Evolutionary conservation across 1,140 invertebrate species (phyloP).

Genomic region (Pseudomyrmex dendroicus): DNA sequence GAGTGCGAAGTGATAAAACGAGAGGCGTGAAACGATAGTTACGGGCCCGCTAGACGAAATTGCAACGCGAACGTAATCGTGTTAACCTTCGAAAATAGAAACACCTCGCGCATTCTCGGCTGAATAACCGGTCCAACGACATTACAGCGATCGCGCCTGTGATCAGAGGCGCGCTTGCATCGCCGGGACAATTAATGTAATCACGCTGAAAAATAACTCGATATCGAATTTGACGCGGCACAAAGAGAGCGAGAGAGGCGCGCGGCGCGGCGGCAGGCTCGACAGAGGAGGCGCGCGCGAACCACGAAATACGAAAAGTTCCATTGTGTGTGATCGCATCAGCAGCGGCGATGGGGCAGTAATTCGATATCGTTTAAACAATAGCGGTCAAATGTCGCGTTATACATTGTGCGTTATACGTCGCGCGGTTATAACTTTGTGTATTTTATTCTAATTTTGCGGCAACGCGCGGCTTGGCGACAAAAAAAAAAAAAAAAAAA

Average conservation of each 20-base stretch:
- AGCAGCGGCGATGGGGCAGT: conserved; percentile 39
- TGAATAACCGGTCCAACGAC: conserved; percentile 62
- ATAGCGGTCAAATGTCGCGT: conserved; percentile 61
- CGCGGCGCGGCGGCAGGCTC: conserved; percentile 15
- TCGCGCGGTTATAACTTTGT: conserved; percentile 32
- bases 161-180: conserved; percentile 63
- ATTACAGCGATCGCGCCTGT: conserved; percentile 63
- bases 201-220: conserved; percentile 73
- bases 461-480: not conserved
- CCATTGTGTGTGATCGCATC: conserved; percentile 58
- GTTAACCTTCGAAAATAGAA: conserved; percentile 65
- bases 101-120: conserved; percentile 54
- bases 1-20: not conserved
- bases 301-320: conserved; percentile 71
- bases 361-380: conserved; percentile 73
- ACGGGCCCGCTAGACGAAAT: conserved; percentile 38
- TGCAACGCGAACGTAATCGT: conserved; percentile 50
- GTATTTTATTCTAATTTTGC: conserved; percentile 21
- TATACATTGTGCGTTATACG: conserved; percentile 49
- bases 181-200: conserved; percentile 69
- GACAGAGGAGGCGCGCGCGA: conserved; percentile 19
- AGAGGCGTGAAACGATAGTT: conserved; percentile 32
- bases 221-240: conserved; percentile 70
- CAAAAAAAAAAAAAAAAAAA: not conserved
- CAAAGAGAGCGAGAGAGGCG: conserved; percentile 55